Evolutionary conservation across 2,888 invertebrate species (phyloP), one percentile per base, ranked within the genome.

Genomic region (Cenopis cana): DNA sequence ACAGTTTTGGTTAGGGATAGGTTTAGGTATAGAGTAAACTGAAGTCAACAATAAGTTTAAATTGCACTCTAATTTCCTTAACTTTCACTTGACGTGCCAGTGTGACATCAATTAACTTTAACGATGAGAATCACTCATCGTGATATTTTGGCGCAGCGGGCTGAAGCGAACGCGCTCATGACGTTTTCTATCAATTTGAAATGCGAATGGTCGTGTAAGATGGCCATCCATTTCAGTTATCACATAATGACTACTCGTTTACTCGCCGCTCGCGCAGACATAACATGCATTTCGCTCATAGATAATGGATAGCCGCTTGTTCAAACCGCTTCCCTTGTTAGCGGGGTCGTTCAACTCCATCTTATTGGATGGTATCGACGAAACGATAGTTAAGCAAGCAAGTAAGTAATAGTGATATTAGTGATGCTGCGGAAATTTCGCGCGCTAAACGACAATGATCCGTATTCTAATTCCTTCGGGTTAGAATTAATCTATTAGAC

Each of bases 321-420:
- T 81, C 76, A 75, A 81, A 80, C 78, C 83, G 82, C 83, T 84
- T 84, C 81, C 81, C 83, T 84, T 81, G 81, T 84, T 83, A 80
- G 73, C 64, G 73, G 72, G 90, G 86, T 88, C 88, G 78, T 88
- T 89, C 84, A 89, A 86, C 89, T 83, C 60, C n/a, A 60, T 12
- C 57, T 71, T 61, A 61, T 61, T 61, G 60, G 60, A 46, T 64
- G 60, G 59, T 68, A 60, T 68, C 46, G 52, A 54, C 46, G n/a
- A 29, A 11, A 11, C 36, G 52, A n/a, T 54, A 38, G n/a, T 20
- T 64, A 20, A 52, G 54, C 36, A 54, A 52, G 20, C 36, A 36
- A 64, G 46, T n/a, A 24, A n/a, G n/a, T 29, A 29, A 2, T 29
- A 2, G 29, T 29, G 5, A 5, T 33, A 33, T 5, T 5, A 33